These are phyloP conservation scores for Catharus minimus DNA, from an alignment of 2,113 vertebrate species.

Conservation along the genomic window DNA sequence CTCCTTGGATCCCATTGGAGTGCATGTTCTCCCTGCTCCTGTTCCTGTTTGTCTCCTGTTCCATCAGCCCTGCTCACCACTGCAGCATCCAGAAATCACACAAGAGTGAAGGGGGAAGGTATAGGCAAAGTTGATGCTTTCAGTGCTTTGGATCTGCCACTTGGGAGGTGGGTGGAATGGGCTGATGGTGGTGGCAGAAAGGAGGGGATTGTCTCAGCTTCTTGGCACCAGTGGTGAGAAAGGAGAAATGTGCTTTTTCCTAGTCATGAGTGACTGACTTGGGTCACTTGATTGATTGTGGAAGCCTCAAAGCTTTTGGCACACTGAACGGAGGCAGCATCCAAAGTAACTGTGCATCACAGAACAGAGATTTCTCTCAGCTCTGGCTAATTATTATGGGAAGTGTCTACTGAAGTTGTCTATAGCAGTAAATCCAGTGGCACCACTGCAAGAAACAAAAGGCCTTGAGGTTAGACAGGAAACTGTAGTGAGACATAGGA, in stretches of 20 bases:
- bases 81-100: background rate
- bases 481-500: background rate
- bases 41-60: background rate
- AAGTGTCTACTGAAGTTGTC: slow-evolving; percentile 22
- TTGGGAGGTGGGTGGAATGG: background rate
- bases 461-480: background rate
- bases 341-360: slow-evolving; percentile 6
- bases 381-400: slow-evolving; percentile 54
- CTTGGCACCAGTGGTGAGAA: slow-evolving; percentile 37
- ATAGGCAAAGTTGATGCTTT: background rate
- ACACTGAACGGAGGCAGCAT: background rate
- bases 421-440: slow-evolving; percentile 43
- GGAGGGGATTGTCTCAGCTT: background rate
- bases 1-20: background rate
- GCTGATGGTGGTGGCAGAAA: background rate
- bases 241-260: slow-evolving; percentile 49
- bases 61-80: background rate
- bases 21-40: background rate
- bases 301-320: slow-evolving; percentile 52
- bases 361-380: background rate
- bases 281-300: slow-evolving; percentile 57
- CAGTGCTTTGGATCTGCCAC: background rate
- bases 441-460: background rate
- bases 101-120: background rate
- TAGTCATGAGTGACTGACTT: slow-evolving; percentile 29